Evolutionary conservation across 2,113 vertebrate species (phyloP).

Genomic region (Morone saxatilis): DNA sequence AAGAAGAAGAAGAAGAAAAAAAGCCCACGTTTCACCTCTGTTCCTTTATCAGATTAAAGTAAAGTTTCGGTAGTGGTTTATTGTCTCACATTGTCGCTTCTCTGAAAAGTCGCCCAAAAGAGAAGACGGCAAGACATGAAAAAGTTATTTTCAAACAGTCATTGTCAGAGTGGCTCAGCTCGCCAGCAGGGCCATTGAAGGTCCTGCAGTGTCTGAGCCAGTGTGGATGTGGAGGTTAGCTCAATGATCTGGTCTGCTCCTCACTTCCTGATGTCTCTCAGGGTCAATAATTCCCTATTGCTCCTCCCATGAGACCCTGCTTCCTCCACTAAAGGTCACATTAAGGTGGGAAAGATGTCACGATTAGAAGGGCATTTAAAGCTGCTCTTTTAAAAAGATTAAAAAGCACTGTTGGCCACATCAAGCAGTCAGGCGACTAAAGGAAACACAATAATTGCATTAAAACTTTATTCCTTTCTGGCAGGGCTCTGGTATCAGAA

Average conservation of each 20-base stretch:
- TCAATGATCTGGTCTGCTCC: slow-evolving; percentile 61
- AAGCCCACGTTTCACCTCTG: background rate
- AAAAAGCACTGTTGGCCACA: slow-evolving; percentile 81
- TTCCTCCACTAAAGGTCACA: slow-evolving; percentile 81
- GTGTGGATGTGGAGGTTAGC: slow-evolving; percentile 41
- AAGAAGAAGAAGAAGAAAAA: background rate
- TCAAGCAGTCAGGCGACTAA: slow-evolving; percentile 79
- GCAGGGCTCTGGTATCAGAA: slow-evolving; percentile 87
- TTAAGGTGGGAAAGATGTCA: slow-evolving; percentile 82
- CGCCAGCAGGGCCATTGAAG: slow-evolving; percentile 27
- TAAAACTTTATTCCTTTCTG: slow-evolving; percentile 86
- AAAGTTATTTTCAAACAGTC: slow-evolving; percentile 25
- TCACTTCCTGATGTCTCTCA: slow-evolving; percentile 75
- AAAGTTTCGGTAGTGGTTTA: slow-evolving; percentile 13
- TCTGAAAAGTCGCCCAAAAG: slow-evolving; percentile 16
- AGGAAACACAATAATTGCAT: slow-evolving; percentile 90
- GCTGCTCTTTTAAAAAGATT: slow-evolving; percentile 82
- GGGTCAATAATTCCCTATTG: slow-evolving; percentile 77
- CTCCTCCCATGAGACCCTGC: slow-evolving; percentile 76
- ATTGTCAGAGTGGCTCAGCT: slow-evolving; percentile 32
- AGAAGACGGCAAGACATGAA: slow-evolving; percentile 4
- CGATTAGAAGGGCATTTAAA: slow-evolving; percentile 86
- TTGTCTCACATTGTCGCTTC: slow-evolving; percentile 18
- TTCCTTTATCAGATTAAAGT: slow-evolving; percentile 43
- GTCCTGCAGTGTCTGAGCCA: slow-evolving; percentile 36